Evolutionary conservation across 2,113 vertebrate genomes (phyloP), one percentile per base, ranked within the genome.

Genomic region (Rhizomys pruinosus): DNA sequence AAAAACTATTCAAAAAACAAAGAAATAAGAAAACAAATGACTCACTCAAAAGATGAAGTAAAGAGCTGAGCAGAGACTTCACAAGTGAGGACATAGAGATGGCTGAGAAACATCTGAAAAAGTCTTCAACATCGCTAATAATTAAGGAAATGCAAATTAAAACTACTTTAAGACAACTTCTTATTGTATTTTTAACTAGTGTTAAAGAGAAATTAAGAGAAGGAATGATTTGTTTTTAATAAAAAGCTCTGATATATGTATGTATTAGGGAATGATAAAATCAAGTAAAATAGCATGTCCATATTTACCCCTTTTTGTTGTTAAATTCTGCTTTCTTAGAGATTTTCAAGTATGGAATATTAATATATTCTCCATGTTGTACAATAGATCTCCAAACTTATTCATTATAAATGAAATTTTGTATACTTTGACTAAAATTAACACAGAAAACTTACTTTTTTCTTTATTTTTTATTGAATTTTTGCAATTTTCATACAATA

Each of bases 161-260:
- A n/a, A n/a, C n/a, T n/a, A n/a, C n/a, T n/a, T 69, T 44, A 5
- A 44, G 44, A 9, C 55, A 1, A 55, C 63, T 68, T 17, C 69
- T 55, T 47, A 19, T 57, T 34, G 6, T 64, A 87, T 15, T 88
- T 82, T 91, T 87, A 93, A 64, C 37, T 69, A 88, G 61, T 79
- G 9, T n/a, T n/a, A n/a, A n/a, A n/a, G n/a, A n/a, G n/a, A 81
- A 90, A 81, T 84, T 81, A 93, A 66, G 7, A 88, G 29, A 59
- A 80, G 52, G 10, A 63, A 32, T 44, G 61, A 5, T 69, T 81
- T 29, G 44, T 87, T 4, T 52, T 93, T 92, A 88, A 17, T 2
- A 57, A 80, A 6, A 84, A 71, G 1, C 47, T 47, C 77, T 61
- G 15, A 61, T 47, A 55, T 84, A 29, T 44, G 29, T 61, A 44